phyloP scores from a whole-genome alignment of 2,888 invertebrate genomes.

The Dendrolimus pini region DNA sequence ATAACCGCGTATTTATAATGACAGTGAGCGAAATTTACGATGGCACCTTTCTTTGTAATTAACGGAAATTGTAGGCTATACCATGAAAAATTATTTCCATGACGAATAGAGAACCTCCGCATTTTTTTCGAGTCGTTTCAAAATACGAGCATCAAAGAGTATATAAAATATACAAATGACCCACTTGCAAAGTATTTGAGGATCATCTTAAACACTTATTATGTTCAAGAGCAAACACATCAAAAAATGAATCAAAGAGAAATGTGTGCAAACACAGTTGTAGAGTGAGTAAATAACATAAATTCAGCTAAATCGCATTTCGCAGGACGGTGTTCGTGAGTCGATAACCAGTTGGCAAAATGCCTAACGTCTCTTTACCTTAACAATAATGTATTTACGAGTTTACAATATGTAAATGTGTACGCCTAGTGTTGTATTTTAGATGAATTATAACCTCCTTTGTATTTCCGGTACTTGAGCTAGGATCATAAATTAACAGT shows the following conservation, averaged over 20 bases:
- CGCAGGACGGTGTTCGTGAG: conserved; percentile 1
- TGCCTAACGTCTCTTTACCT: conserved; percentile 15
- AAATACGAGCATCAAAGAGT: too few relatives aligned
- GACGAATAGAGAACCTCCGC: too few relatives aligned
- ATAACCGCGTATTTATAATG: too few relatives aligned
- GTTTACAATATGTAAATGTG: conserved; percentile 10
- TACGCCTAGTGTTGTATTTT: neutral
- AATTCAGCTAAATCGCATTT: conserved; percentile 9
- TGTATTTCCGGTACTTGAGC: neutral
- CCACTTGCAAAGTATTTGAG: too few relatives aligned
- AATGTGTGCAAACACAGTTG: conserved; percentile 5
- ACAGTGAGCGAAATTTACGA: too few relatives aligned
- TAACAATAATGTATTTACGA: conserved; percentile 18
- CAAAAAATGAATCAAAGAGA: neutral
- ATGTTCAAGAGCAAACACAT: neutral
- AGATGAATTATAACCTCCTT: neutral
- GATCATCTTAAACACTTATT: neutral
- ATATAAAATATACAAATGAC: too few relatives aligned
- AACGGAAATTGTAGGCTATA: too few relatives aligned
- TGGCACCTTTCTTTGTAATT: too few relatives aligned
- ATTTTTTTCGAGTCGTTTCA: too few relatives aligned
- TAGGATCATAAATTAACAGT: too few relatives aligned
- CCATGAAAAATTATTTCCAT: too few relatives aligned
- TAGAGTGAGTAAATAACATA: neutral
- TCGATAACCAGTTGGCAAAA: conserved; percentile 17